Percentiles rank a stretch among this genome's conserved stretches.
These are phyloP conservation scores for Portevinia maculata DNA, from an alignment of 2,888 invertebrate species.

Conservation along the genomic window DNA sequence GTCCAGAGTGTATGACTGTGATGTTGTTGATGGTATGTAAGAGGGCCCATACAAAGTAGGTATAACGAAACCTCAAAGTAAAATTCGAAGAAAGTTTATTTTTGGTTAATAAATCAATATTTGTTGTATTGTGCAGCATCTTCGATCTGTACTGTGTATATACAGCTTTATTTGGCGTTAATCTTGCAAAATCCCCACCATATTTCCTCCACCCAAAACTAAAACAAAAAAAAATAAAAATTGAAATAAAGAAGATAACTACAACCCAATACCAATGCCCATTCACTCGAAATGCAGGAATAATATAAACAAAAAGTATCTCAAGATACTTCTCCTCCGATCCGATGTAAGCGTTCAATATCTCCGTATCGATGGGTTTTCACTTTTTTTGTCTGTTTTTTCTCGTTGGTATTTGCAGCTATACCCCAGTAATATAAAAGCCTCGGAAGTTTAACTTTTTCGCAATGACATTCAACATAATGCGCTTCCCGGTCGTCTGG, in stretches of 20 bases:
- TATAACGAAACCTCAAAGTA: slow-evolving; percentile 9
- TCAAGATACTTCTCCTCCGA: slow-evolving; percentile 67
- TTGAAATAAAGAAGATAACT: slow-evolving; percentile 5
- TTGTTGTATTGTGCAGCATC: slow-evolving; percentile 42
- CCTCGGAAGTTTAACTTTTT: slow-evolving; percentile 69
- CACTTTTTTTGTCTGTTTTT: slow-evolving; percentile 68
- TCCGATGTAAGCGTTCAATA: slow-evolving; percentile 68
- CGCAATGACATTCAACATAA: slow-evolving; percentile 69
- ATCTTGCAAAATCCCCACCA: slow-evolving; percentile 68
- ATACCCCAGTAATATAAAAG: slow-evolving; percentile 69
- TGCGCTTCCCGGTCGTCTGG: slow-evolving; percentile 72
- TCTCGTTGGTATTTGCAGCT: slow-evolving; percentile 62
- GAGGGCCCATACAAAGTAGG: slow-evolving; percentile 15
- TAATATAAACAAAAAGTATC: slow-evolving; percentile 52
- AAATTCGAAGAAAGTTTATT: slow-evolving; percentile 67
- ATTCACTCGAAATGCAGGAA: slow-evolving; percentile 62
- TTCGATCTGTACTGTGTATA: not conserved
- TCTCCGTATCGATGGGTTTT: slow-evolving; percentile 73
- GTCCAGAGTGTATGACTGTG: slow-evolving; percentile 26
- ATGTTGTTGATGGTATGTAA: slow-evolving; percentile 9
- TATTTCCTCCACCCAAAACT: slow-evolving; percentile 35
- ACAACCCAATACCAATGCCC: slow-evolving; percentile 45
- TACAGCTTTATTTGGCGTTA: slow-evolving; percentile 45
- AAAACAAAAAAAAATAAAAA: slow-evolving; percentile 1
- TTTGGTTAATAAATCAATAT: slow-evolving; percentile 70